Evolutionary conservation across 2,797 vertebrate genomes (phyloP).

Genomic region (Acanthurus leucopareius): DNA sequence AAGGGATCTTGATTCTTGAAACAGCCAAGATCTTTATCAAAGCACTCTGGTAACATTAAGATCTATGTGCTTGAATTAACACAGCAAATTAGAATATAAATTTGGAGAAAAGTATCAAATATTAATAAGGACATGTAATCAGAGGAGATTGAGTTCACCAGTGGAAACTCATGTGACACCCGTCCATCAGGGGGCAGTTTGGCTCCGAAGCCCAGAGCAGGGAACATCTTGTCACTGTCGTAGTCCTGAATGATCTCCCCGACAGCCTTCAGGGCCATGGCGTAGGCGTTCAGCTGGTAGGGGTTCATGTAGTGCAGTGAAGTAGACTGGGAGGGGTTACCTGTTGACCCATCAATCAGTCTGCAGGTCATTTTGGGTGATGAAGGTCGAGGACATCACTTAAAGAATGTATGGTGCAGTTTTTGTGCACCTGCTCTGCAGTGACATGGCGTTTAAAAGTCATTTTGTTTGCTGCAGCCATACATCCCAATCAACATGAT

Average conservation of each 20-base stretch:
- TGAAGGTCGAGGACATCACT: background rate
- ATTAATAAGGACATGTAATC: background rate
- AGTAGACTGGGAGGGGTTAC: slow-evolving; percentile 96
- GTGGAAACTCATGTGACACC: slow-evolving; percentile 95
- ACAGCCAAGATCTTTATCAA: background rate
- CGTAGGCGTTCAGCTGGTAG: slow-evolving; percentile 97
- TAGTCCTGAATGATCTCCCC: slow-evolving; percentile 99
- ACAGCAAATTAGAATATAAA: background rate
- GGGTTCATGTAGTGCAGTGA: slow-evolving; percentile 98
- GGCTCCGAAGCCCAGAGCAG: slow-evolving; percentile 94
- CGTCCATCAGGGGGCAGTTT: slow-evolving; percentile 94
- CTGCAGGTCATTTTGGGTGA: background rate
- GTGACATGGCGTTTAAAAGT: background rate
- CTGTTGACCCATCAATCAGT: slow-evolving; percentile 63
- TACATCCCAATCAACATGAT: background rate
- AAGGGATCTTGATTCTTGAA: no score
- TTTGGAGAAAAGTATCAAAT: background rate
- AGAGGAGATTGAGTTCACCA: slow-evolving; percentile 83
- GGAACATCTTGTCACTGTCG: slow-evolving; percentile 98
- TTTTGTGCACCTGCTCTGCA: background rate
- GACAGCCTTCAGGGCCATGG: slow-evolving; percentile 94
- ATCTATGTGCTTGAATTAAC: background rate
- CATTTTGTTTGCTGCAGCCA: background rate
- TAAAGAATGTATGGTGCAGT: background rate
- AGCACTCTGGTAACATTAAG: background rate